Conservation (phyloP, 2,888 invertebrate genomes). For the Lissonota sp. region DNA sequence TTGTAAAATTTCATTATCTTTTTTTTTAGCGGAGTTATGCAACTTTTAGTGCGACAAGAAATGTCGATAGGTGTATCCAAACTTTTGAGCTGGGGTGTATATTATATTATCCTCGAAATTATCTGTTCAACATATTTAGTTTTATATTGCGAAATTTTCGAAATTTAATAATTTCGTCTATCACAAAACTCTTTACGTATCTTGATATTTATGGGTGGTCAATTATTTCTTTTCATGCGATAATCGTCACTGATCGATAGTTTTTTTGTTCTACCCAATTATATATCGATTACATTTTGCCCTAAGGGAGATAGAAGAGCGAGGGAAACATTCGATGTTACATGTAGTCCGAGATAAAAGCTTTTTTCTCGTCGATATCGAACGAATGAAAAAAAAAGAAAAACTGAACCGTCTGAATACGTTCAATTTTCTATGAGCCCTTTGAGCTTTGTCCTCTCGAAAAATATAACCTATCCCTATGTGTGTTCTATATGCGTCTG, state of each 20-base stretch:
- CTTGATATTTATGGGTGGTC: background rate
- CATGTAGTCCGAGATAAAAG: slow-evolving; percentile 36
- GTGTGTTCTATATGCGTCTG: background rate
- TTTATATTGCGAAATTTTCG: background rate
- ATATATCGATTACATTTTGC: background rate
- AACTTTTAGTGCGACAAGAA: too few relatives aligned
- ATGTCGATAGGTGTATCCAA: too few relatives aligned
- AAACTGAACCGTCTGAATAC: slow-evolving; percentile 7
- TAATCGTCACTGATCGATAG: background rate
- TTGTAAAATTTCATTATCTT: too few relatives aligned
- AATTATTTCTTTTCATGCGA: background rate
- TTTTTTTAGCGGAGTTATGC: too few relatives aligned
- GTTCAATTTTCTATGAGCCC: slow-evolving; percentile 51
- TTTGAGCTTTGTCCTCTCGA: slow-evolving; percentile 42
- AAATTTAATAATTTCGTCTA: background rate
- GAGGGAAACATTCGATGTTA: background rate
- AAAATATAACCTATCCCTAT: background rate
- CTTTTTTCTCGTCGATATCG: slow-evolving; percentile 50
- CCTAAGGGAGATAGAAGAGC: background rate
- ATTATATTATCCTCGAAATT: too few relatives aligned
- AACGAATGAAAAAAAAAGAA: slow-evolving; percentile 15
- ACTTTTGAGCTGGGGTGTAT: too few relatives aligned
- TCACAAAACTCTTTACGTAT: too few relatives aligned
- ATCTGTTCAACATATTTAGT: too few relatives aligned
- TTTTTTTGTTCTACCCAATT: background rate